A percentile compares a stretch with the other conserved stretches of the same genome.
Conservation (phyloP, 2,888 invertebrate species). For the Conchocele bisecta region DNA sequence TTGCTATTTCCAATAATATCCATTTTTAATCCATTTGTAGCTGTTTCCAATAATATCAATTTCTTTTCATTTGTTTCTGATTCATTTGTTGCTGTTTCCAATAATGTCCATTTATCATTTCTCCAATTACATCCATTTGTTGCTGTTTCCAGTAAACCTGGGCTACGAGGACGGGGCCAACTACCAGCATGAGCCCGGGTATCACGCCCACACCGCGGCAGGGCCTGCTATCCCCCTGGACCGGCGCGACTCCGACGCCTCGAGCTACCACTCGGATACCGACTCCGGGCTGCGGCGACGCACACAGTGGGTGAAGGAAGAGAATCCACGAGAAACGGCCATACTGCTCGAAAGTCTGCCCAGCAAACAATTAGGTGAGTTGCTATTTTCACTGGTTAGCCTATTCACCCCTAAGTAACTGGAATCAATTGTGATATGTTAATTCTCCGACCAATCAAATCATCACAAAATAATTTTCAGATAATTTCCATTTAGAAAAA, state of each 20-base stretch:
- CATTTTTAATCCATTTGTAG: no score
- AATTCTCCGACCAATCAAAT: no score
- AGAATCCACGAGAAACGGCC: slow-evolving; percentile 56
- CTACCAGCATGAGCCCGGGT: slow-evolving; percentile 1
- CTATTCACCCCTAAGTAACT: no score
- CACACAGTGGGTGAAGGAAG: slow-evolving; percentile 58
- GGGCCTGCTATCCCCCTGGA: slow-evolving; percentile 28
- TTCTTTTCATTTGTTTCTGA: no score
- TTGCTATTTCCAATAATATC: no score
- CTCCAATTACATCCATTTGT: background rate
- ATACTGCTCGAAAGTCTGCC: slow-evolving; percentile 68
- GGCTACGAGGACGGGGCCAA: slow-evolving; percentile 41
- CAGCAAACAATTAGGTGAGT: slow-evolving; percentile 68
- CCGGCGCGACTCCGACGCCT: slow-evolving; percentile 18
- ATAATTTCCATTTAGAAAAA: no score
- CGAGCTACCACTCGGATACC: background rate
- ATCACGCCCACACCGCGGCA: slow-evolving; percentile 9
- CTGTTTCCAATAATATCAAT: no score
- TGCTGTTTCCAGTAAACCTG: slow-evolving; percentile 42
- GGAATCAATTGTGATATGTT: no score
- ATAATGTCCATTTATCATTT: no score
- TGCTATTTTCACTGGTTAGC: no score
- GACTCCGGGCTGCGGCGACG: slow-evolving; percentile 12
- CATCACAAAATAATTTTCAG: no score
- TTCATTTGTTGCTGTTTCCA: no score